Base-by-base conservation (phyloP, 2,113 vertebrate species). In the Diglossa brunneiventris region DNA sequence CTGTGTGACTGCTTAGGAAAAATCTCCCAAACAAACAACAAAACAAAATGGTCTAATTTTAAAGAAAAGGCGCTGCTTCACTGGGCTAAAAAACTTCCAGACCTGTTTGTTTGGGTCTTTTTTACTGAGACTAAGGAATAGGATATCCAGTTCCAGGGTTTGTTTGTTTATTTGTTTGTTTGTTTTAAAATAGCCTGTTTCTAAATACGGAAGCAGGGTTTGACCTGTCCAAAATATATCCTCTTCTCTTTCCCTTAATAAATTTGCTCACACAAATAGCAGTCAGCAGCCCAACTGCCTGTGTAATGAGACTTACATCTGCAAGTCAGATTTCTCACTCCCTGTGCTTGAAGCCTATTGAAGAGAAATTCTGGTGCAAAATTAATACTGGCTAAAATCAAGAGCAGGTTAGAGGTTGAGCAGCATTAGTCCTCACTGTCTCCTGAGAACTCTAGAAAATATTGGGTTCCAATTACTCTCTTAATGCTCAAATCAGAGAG, bases 261-360 rank as follows among this genome's bases (percentile, higher is more conserved):
- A 95, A 92, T 95, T 74, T 78, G 44, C 89, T 94, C 78, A 83
- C 74, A 69, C 87, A 88, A 95, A 95, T 44, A 83, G 84, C 74
- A 92, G 87, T 85, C 52, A 63, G 91, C 88, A 94, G 61, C 84
- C 72, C 89, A 87, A 86, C 78, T 80, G 78, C n/a, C 89, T 83
- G 63, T 87, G 87, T 86, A 94, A 95, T 69, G 67, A 88, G 79
- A 74, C 70, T 53, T 87, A 56, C 50, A 80, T 91, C 87, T 95
- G 92, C 82, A 95, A 95, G 89, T 83, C 39, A 92, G 68, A 94
- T 94, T 89, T 69, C 78, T 91, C 42, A 20, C 30, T 50, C 74
- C 21, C 73, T 83, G 82, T 33, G 16, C 24, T 77, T 50, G 33
- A 64, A 90, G 17, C 56, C 17, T 74, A 4, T 28, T 63, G 56